These are phyloP conservation scores for Tangachromis dhanisi DNA, from an alignment of 2,113 vertebrate species.

Conservation along the genomic window DNA sequence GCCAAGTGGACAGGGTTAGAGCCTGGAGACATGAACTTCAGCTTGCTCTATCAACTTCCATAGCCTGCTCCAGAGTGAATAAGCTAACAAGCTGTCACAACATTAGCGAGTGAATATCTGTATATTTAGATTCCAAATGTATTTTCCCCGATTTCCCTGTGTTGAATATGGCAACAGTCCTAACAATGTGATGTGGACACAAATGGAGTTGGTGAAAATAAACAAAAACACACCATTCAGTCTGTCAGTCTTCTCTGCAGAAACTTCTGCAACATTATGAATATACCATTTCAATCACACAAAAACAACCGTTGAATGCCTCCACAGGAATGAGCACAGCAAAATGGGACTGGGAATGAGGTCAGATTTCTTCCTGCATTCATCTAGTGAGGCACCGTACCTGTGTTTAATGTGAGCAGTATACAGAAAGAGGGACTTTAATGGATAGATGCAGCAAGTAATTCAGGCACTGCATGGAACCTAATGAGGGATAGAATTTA, in stretches of 20 bases:
- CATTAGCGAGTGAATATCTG: slow-evolving; percentile 35
- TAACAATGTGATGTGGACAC: slow-evolving; percentile 6
- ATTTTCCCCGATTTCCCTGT: background rate
- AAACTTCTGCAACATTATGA: background rate
- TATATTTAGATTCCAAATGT: slow-evolving; percentile 25
- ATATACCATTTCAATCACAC: slow-evolving; percentile 30
- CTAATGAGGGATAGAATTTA: slow-evolving; percentile 67
- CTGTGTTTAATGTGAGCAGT: slow-evolving; percentile 55
- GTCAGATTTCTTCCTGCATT: slow-evolving; percentile 46
- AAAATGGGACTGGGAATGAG: slow-evolving; percentile 36
- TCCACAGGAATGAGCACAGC: slow-evolving; percentile 2
- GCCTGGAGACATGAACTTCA: slow-evolving; percentile 42
- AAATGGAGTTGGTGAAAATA: background rate
- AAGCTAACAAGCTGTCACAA: slow-evolving; percentile 57
- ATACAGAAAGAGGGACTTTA: slow-evolving; percentile 58
- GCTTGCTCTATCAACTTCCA: slow-evolving; percentile 49
- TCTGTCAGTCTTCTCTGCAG: background rate
- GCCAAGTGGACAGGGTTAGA: slow-evolving; percentile 38
- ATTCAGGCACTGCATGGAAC: slow-evolving; percentile 65
- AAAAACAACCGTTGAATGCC: slow-evolving; percentile 3
- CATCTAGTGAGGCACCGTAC: slow-evolving; percentile 22
- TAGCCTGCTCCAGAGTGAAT: slow-evolving; percentile 29
- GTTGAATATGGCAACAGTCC: background rate
- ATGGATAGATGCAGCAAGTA: slow-evolving; percentile 65
- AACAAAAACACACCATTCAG: background rate